Conservation (phyloP, 2,888 invertebrate genomes). For the Bimastos eiseni region DNA sequence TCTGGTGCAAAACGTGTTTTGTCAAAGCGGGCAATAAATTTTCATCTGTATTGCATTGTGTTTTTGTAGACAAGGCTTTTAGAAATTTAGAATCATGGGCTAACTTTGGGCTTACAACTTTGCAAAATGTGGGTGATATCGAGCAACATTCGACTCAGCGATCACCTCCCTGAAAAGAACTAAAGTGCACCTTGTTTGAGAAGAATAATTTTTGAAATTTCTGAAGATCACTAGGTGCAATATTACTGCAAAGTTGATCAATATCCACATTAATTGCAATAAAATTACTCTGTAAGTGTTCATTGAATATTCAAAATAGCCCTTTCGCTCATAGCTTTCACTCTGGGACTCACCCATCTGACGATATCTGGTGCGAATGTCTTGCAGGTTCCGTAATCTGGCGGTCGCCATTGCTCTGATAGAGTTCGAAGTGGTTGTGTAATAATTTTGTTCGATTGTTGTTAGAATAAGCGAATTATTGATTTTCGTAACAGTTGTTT, state of each 20-base stretch:
- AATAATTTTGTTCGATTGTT: constrained; percentile 13
- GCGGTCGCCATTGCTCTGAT: constrained; percentile 6
- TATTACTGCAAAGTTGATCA: not conserved
- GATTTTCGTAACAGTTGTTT: not conserved
- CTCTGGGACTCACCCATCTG: not conserved
- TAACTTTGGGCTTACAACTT: not conserved
- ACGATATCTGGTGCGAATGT: not conserved
- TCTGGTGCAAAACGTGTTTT: no score
- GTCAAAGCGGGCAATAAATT: no score
- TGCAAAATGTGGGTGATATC: not conserved
- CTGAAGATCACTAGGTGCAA: no score
- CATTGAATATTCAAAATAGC: not conserved
- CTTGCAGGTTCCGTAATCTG: not conserved
- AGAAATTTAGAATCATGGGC: not conserved
- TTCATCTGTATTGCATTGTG: no score
- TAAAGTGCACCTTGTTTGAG: not conserved
- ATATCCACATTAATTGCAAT: not conserved
- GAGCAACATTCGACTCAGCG: not conserved
- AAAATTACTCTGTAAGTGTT: not conserved
- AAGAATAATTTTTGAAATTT: not conserved
- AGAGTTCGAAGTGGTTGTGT: not conserved
- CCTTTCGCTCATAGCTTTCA: not conserved
- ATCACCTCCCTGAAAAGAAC: not conserved
- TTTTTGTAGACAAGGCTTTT: no score
- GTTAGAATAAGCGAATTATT: constrained; percentile 4